These are phyloP conservation scores for Lamprologus sp. DNA, from an alignment of 2,113 vertebrate species.

Conservation along the genomic window DNA sequence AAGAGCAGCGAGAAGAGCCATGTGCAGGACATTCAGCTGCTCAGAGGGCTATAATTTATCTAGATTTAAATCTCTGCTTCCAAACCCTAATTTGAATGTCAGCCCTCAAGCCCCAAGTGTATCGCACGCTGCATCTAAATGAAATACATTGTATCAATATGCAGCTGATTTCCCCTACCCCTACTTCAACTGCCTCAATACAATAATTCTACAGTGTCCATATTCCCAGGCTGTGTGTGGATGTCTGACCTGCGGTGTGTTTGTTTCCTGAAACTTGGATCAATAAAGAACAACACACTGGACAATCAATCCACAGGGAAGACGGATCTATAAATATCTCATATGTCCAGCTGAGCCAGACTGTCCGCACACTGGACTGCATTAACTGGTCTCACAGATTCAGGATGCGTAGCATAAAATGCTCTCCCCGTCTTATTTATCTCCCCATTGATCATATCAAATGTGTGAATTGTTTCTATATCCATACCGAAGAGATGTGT, in stretches of 20 bases:
- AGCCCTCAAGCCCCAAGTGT: not conserved
- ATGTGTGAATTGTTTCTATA: slow-evolving; percentile 36
- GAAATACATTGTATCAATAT: not conserved
- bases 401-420: not conserved
- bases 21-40: slow-evolving; percentile 35
- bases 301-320: slow-evolving; percentile 49
- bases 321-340: slow-evolving; percentile 54
- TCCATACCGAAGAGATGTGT: not conserved
- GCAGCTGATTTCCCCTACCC: not conserved
- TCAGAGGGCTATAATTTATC: slow-evolving; percentile 34
- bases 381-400: slow-evolving; percentile 22
- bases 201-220: not conserved
- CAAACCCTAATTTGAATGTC: slow-evolving; percentile 47
- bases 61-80: slow-evolving; percentile 33
- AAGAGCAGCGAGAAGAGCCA: slow-evolving; percentile 17
- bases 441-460: slow-evolving; percentile 43
- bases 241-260: slow-evolving; percentile 35
- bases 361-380: not conserved
- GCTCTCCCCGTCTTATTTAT: slow-evolving; percentile 21
- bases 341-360: slow-evolving; percentile 45
- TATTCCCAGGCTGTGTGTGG: slow-evolving; percentile 5
- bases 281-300: slow-evolving; percentile 48
- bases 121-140: slow-evolving; percentile 8
- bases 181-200: not conserved
- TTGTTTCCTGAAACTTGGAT: slow-evolving; percentile 53